These are phyloP conservation scores for Deroptyus accipitrinus DNA, from an alignment of 2,113 vertebrate species.

Conservation along the genomic window DNA sequence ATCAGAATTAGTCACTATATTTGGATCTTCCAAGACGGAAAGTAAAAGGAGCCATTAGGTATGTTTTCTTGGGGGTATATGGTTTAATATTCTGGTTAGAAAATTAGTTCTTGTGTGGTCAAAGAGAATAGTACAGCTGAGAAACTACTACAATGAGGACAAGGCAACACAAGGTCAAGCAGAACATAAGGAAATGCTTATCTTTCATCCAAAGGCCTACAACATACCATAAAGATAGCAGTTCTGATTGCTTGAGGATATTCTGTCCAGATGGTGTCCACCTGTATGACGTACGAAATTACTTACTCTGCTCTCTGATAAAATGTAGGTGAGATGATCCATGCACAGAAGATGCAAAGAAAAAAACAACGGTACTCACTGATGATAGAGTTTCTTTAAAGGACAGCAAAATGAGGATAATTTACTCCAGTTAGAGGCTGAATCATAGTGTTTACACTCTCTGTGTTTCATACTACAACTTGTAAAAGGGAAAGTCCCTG, in stretches of 20 bases:
- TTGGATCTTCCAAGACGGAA: not conserved
- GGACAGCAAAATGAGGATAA: conserved; percentile 44
- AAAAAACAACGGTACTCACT: not conserved
- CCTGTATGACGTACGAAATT: conserved; percentile 29
- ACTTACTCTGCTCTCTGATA: conserved; percentile 14
- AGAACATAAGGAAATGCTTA: conserved; percentile 27
- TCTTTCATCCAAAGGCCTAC: conserved; percentile 21
- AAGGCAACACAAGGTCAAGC: conserved; percentile 2
- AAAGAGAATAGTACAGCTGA: not conserved
- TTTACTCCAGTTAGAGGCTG: conserved; percentile 50
- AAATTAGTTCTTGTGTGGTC: not conserved
- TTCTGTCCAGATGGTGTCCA: conserved; percentile 57
- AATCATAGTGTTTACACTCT: conserved; percentile 55
- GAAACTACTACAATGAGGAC: not conserved
- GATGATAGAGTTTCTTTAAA: conserved; percentile 34
- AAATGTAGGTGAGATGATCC: conserved; percentile 41
- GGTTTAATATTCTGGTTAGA: not conserved
- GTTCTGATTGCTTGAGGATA: conserved; percentile 6
- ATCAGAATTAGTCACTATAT: conserved; percentile 48
- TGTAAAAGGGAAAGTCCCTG: conserved; percentile 44
- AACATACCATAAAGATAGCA: conserved; percentile 23
- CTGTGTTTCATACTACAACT: conserved; percentile 18
- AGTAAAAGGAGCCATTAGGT: not conserved
- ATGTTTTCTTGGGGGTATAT: not conserved
- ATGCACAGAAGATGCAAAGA: not conserved